phyloP scores from a whole-genome alignment of 2,797 vertebrate species.

The Limnodromus scolopaceus region DNA sequence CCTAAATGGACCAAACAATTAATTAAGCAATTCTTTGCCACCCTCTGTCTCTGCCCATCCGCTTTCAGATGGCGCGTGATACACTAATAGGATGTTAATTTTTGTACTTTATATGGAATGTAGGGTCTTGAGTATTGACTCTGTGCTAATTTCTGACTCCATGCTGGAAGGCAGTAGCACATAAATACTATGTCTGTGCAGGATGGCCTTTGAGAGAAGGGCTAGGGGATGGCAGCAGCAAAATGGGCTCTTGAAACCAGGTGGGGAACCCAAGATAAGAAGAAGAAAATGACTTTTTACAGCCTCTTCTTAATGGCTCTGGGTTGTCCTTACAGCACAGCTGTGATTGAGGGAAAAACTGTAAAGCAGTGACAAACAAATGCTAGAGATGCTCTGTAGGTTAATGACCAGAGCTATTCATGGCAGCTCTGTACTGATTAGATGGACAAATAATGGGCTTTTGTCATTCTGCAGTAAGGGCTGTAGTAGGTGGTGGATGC shows the following conservation, averaged over 20 bases:
- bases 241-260: neutral
- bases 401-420: neutral
- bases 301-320: neutral
- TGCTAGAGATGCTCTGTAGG: neutral
- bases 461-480: neutral
- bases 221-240: neutral
- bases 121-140: neutral
- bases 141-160: neutral
- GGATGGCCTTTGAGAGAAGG: neutral
- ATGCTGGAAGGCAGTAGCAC: neutral
- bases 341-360: neutral
- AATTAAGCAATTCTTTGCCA: neutral
- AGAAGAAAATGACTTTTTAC: neutral
- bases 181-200: accelerated
- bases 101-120: accelerated
- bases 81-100: accelerated
- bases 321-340: neutral
- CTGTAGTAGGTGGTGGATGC: neutral
- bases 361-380: accelerated
- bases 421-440: neutral
- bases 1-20: accelerated
- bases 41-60: accelerated
- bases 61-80: accelerated
- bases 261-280: neutral
- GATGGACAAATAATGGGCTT: neutral